Conservation (phyloP, 2,888 invertebrate genomes). For the Oligia latruncula region DNA sequence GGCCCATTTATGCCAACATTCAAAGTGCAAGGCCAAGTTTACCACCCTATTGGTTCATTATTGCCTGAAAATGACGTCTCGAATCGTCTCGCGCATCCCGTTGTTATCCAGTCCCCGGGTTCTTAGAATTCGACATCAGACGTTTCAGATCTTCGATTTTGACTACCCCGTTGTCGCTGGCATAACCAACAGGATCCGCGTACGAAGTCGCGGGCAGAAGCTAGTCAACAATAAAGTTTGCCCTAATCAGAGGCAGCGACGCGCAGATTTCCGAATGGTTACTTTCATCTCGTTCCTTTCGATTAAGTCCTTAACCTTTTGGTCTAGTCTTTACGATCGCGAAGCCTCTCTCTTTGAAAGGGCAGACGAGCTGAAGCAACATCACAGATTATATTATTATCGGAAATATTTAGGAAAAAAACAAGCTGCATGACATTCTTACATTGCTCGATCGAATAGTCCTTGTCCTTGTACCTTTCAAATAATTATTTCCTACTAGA, state of each 20-base stretch:
- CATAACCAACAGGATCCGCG: too few relatives aligned
- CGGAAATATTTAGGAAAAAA: slow-evolving; percentile 2
- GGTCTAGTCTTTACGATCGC: slow-evolving; percentile 26
- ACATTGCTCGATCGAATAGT: slow-evolving; percentile 2
- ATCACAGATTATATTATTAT: slow-evolving; percentile 2
- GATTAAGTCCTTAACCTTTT: slow-evolving; percentile 65
- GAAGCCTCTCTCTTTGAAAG: slow-evolving; percentile 51
- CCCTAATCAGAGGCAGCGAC: slow-evolving; percentile 35
- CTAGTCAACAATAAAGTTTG: slow-evolving; percentile 34
- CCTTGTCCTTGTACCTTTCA: slow-evolving; percentile 28
- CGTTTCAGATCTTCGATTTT: too few relatives aligned
- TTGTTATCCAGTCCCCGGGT: too few relatives aligned
- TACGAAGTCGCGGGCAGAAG: too few relatives aligned
- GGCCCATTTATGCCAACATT: too few relatives aligned
- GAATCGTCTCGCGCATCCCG: too few relatives aligned
- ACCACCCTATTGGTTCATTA: too few relatives aligned
- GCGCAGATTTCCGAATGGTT: slow-evolving; percentile 34
- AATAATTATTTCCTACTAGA: slow-evolving; percentile 27
- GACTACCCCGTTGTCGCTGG: too few relatives aligned
- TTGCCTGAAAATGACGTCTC: too few relatives aligned
- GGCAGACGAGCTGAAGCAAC: slow-evolving; percentile 78
- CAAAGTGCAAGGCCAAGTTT: too few relatives aligned
- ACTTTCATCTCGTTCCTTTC: slow-evolving; percentile 57
- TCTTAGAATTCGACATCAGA: too few relatives aligned
- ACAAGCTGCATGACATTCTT: slow-evolving; percentile 23